Evolutionary conservation across 2,888 invertebrate genomes (phyloP).

Genomic region (Stenodema calcarata): DNA sequence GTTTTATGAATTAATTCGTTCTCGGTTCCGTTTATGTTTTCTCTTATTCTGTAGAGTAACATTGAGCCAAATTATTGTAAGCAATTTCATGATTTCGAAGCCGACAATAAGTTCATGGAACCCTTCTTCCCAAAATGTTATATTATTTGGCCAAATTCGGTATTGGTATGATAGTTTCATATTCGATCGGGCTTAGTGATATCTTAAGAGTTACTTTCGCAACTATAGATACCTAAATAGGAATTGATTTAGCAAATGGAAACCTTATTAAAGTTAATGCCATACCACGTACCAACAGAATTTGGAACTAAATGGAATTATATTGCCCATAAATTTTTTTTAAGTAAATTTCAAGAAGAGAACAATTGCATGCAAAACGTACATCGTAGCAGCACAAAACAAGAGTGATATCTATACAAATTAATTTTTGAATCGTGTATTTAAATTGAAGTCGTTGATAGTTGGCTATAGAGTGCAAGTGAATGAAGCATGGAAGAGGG

Average conservation of each 20-base stretch:
- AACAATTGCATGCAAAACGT: not conserved
- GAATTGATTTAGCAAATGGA: not conserved
- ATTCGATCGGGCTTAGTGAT: not conserved
- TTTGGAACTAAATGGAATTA: not conserved
- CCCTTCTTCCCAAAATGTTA: constrained; percentile 45
- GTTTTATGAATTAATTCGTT: not conserved
- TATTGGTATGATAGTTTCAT: not conserved
- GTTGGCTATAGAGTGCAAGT: not conserved
- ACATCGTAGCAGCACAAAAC: not conserved
- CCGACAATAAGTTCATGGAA: constrained; percentile 49
- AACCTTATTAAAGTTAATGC: not conserved
- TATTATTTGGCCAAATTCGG: constrained; percentile 18
- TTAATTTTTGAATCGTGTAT: not conserved
- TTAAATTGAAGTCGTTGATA: not conserved
- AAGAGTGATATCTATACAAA: not conserved
- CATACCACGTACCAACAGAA: not conserved
- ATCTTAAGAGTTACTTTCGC: not conserved
- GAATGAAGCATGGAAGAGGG: not conserved
- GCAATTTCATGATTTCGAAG: constrained; percentile 11
- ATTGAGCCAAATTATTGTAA: not conserved
- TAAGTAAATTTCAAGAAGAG: not conserved
- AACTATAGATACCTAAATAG: not conserved
- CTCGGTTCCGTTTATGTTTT: not conserved
- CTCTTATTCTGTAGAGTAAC: not conserved
- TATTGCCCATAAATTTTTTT: not conserved